Evolutionary conservation across 2,797 vertebrate genomes (phyloP), one percentile per base, ranked within the genome.

Genomic region (Cuniculus paca): DNA sequence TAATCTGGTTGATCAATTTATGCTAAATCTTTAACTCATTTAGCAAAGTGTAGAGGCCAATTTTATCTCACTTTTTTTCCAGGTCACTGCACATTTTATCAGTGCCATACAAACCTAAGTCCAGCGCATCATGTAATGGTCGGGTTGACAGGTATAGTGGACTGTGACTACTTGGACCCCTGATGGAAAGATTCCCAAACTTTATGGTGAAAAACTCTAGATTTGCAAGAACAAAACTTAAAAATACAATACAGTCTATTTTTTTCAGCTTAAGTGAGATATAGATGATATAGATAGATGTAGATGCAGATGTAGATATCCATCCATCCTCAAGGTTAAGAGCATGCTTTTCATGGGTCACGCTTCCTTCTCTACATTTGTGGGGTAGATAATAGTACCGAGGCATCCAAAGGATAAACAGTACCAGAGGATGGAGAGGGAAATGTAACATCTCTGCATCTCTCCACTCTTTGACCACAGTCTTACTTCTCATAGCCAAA

Each of bases 161-260:
- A 16, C 48, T 20, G 9, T 3, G 91, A 31, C 10, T n/a, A 42
- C 20, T 36, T 28, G 34, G n/a, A 9, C 0, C 3, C 26, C 56
- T 45, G 19, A 61, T 36, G 22, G 5, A 83, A 87, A 87, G 13
- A 17, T 68, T n/a, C 2, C 9, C 31, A 88, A 48, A 45, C 31
- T 86, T 91, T 60, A 68, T 86, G 61, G 61, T 68, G 31, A 91
- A 87, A 87, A 93, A 85, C 20, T 92, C 48, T 58, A 42, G 42
- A 70, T 48, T 34, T 88, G 1, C 65, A 65, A 88, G 52, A 81
- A 85, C 36, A 87, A 61, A 50, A 17, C 56, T 74, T 82, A 34
- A 68, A 45, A 88, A 68, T 82, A 60, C 26, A 86, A 2, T 72
- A 50, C 36, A 24, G 39, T 5, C 5, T 74, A 50, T 78, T 91